Evolutionary conservation across 2,888 invertebrate genomes (phyloP).

Genomic region (Tetramorium bicarinatum): DNA sequence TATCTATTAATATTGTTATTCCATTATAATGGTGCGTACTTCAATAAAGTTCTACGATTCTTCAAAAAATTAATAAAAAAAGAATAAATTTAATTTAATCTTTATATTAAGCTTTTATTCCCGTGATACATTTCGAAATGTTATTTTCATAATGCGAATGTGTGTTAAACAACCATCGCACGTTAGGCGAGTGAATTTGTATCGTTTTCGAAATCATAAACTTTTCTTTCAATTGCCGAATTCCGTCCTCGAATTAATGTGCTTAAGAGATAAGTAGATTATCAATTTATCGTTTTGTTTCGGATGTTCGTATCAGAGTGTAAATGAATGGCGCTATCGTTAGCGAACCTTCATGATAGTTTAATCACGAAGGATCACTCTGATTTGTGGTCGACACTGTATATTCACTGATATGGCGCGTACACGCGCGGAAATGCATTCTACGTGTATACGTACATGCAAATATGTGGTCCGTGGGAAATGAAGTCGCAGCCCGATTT

Average conservation of each 20-base stretch:
- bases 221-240: neutral
- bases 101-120: neutral
- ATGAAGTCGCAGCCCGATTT: constrained; percentile 31
- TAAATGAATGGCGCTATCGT: neutral
- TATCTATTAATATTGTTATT: neutral
- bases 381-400: constrained; percentile 14
- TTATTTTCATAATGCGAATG: neutral
- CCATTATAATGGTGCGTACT: neutral
- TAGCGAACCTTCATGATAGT: neutral
- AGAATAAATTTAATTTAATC: constrained; percentile 1
- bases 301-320: neutral
- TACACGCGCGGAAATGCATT: neutral
- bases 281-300: constrained; percentile 1
- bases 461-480: neutral
- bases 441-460: neutral
- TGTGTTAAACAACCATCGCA: neutral
- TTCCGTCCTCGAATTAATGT: neutral
- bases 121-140: neutral
- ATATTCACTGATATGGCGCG: neutral
- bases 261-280: neutral
- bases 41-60: neutral
- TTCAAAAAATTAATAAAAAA: neutral
- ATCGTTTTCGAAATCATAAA: neutral
- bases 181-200: neutral
- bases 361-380: constrained; percentile 14